Evolutionary conservation across 2,888 invertebrate species (phyloP).

Genomic region (Osmoderma eremita): DNA sequence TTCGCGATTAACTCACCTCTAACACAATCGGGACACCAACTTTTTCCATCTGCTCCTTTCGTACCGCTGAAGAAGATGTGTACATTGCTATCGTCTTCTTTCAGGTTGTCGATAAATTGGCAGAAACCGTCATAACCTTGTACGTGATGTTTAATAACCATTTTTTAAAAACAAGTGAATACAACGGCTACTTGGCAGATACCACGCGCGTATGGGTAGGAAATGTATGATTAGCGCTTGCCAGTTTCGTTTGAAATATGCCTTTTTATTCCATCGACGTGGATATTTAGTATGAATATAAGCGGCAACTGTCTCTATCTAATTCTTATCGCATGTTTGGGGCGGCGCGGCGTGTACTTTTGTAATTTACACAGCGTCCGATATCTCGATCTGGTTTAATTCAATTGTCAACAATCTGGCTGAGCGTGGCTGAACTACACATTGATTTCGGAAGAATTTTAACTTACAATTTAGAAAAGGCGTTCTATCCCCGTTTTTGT

Average conservation of each 20-base stretch:
- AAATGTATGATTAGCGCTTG: neutral
- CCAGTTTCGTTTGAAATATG: neutral
- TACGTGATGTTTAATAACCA: slow-evolving; percentile 65
- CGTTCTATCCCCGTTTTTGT: no score
- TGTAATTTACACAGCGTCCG: no score
- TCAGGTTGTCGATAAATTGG: slow-evolving; percentile 67
- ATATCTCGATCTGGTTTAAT: no score
- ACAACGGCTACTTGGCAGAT: no score
- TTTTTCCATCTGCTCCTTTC: slow-evolving; percentile 43
- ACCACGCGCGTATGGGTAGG: no score
- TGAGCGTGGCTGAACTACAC: no score
- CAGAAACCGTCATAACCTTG: slow-evolving; percentile 73
- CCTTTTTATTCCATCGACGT: neutral
- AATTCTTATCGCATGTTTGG: neutral
- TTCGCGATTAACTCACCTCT: slow-evolving; percentile 68
- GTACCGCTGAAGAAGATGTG: slow-evolving; percentile 73
- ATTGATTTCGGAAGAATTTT: no score
- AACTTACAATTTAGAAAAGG: no score
- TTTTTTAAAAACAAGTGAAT: slow-evolving; percentile 53
- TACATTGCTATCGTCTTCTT: slow-evolving; percentile 61
- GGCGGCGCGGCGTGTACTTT: no score
- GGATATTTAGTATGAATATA: no score
- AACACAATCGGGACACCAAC: slow-evolving; percentile 91
- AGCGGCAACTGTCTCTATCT: neutral
- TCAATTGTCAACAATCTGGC: no score